Conservation (phyloP, 53 echinoderm and acorn worm genomes). For the Echinarachnius parma region DNA sequence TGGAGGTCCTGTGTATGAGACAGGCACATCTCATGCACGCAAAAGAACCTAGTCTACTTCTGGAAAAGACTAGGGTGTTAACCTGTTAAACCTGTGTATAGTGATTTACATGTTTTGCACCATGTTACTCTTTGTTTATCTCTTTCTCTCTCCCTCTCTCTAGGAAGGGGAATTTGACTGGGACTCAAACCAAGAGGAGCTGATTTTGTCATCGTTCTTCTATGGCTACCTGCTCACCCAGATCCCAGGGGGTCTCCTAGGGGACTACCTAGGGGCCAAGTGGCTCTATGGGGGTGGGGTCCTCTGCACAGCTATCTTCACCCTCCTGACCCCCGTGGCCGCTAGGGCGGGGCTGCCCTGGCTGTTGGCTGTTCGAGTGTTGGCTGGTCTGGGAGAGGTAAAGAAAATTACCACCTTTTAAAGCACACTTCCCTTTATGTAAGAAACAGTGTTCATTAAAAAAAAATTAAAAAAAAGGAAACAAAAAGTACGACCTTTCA, state of each 20-base stretch:
- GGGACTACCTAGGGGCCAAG: conserved; percentile 68
- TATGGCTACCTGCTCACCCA: conserved; percentile 95
- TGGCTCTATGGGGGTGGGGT: conserved; percentile 73
- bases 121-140: neutral
- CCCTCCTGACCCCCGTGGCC: conserved; percentile 81
- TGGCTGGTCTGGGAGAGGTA: conserved; percentile 95
- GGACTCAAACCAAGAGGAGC: conserved; percentile 71
- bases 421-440: neutral
- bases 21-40: too few species aligned
- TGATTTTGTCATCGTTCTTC: conserved; percentile 87
- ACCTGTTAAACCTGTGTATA: too few species aligned
- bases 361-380: conserved; percentile 66
- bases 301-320: conserved; percentile 76
- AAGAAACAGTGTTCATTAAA: too few species aligned
- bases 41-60: too few species aligned
- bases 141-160: neutral
- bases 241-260: conserved; percentile 81
- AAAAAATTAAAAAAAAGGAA: too few species aligned
- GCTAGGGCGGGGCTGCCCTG: conserved; percentile 52
- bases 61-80: too few species aligned
- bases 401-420: neutral
- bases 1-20: too few species aligned
- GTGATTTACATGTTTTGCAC: too few species aligned
- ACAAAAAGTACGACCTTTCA: too few species aligned
- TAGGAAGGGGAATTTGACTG: conserved; percentile 76